These are phyloP conservation scores for Drymodes brunneopygia DNA, from an alignment of 2,113 vertebrate species.

Conservation along the genomic window DNA sequence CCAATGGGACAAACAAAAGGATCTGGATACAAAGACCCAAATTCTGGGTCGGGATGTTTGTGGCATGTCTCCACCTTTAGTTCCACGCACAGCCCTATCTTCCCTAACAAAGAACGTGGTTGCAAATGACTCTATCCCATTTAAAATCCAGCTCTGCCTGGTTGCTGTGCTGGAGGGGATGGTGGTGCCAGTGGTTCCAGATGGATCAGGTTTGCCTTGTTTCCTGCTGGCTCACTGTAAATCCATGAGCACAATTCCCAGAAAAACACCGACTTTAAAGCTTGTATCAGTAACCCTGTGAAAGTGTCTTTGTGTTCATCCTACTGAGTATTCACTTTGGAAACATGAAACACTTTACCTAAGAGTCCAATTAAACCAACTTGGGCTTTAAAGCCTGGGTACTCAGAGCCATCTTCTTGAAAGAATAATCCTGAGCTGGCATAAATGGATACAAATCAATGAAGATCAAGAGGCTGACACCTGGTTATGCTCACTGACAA, in stretches of 20 bases:
- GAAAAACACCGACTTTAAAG: not conserved
- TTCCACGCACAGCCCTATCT: not conserved
- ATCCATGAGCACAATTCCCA: not conserved
- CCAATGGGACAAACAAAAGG: not conserved
- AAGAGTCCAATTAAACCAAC: constrained; percentile 2
- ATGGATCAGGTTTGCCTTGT: not conserved
- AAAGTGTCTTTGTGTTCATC: not conserved
- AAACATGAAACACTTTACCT: not conserved
- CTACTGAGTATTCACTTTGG: not conserved
- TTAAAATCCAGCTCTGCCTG: not conserved
- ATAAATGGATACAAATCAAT: not conserved
- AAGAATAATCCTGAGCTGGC: not conserved
- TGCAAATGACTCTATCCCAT: not conserved
- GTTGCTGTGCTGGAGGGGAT: not conserved
- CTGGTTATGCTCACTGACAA: not conserved
- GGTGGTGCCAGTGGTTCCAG: not conserved
- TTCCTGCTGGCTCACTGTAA: not conserved
- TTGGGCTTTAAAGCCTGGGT: not conserved
- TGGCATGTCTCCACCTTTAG: not conserved
- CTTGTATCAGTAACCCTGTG: not conserved
- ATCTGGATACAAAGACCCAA: not conserved
- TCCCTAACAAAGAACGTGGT: not conserved
- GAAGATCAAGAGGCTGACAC: not conserved
- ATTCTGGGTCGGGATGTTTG: not conserved
- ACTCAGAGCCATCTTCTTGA: not conserved